phyloP scores from a whole-genome alignment of 2,113 vertebrate species.

The Hippocampus zosterae region DNA sequence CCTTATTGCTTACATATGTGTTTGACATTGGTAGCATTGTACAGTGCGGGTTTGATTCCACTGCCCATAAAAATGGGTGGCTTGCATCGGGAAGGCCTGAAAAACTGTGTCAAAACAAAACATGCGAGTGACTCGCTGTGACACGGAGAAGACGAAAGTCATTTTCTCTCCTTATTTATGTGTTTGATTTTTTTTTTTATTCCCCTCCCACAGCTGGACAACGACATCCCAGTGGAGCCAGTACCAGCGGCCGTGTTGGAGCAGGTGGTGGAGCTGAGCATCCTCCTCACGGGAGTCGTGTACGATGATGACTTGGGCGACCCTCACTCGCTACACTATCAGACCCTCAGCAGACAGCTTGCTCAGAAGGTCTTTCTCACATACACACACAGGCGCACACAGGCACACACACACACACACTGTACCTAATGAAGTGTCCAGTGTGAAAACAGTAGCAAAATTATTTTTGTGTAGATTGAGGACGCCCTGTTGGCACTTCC shows the following conservation, averaged over 20 bases:
- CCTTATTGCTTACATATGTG: too few species aligned
- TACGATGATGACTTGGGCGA: constrained; percentile 78
- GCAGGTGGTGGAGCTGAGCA: constrained; percentile 82
- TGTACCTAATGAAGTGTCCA: background rate
- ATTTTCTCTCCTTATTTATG: too few species aligned
- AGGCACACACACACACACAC: too few species aligned
- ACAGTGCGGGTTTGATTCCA: too few species aligned
- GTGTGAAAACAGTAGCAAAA: background rate
- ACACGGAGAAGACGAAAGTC: too few species aligned
- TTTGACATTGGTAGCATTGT: too few species aligned
- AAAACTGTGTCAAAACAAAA: too few species aligned
- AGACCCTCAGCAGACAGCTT: constrained; percentile 75
- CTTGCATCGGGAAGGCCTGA: too few species aligned
- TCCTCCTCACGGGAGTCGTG: constrained; percentile 74
- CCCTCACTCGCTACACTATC: constrained; percentile 59
- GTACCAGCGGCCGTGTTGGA: constrained; percentile 58
- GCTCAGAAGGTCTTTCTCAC: constrained; percentile 73
- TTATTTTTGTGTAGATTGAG: constrained; percentile 75
- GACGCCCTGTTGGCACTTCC: constrained; percentile 78
- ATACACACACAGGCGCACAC: too few species aligned
- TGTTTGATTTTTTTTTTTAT: background rate
- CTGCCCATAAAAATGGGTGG: too few species aligned
- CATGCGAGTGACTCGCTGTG: too few species aligned
- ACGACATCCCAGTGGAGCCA: constrained; percentile 75
- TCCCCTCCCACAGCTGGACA: constrained; percentile 74